These are phyloP conservation scores for Pammene fasciana DNA, from an alignment of 2,888 invertebrate genomes.

Conservation along the genomic window DNA sequence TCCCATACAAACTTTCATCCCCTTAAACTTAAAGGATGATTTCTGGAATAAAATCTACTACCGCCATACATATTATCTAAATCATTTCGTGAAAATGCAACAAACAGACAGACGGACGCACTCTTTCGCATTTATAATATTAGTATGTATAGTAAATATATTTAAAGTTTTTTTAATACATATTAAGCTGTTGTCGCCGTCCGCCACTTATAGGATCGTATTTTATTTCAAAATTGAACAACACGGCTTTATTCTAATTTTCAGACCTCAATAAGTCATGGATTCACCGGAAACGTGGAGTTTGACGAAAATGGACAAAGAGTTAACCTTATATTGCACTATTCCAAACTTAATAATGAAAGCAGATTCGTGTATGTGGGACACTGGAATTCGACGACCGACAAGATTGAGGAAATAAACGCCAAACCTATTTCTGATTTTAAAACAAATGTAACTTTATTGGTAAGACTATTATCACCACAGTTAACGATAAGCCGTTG, in stretches of 20 bases:
- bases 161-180: too few species aligned
- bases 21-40: too few species aligned
- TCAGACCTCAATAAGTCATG: conserved; percentile 75
- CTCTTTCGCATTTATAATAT: too few species aligned
- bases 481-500: background rate
- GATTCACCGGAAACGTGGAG: conserved; percentile 86
- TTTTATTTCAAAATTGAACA: too few species aligned
- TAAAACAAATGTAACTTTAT: conserved; percentile 81
- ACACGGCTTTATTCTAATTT: conserved; percentile 41
- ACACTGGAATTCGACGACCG: conserved; percentile 78
- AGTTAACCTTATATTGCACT: conserved; percentile 83
- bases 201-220: too few species aligned
- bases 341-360: conserved; percentile 75
- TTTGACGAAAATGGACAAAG: conserved; percentile 87
- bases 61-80: too few species aligned
- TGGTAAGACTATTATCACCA: conserved; percentile 70
- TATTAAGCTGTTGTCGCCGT: too few species aligned
- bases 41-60: too few species aligned
- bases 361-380: conserved; percentile 83
- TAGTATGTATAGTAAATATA: too few species aligned
- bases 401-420: conserved; percentile 59
- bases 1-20: too few species aligned
- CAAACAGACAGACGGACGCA: too few species aligned
- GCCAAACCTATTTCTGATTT: conserved; percentile 57
- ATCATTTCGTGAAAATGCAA: too few species aligned